Conservation (phyloP, 2,113 vertebrate genomes). For the Puffinus mauretanicus region DNA sequence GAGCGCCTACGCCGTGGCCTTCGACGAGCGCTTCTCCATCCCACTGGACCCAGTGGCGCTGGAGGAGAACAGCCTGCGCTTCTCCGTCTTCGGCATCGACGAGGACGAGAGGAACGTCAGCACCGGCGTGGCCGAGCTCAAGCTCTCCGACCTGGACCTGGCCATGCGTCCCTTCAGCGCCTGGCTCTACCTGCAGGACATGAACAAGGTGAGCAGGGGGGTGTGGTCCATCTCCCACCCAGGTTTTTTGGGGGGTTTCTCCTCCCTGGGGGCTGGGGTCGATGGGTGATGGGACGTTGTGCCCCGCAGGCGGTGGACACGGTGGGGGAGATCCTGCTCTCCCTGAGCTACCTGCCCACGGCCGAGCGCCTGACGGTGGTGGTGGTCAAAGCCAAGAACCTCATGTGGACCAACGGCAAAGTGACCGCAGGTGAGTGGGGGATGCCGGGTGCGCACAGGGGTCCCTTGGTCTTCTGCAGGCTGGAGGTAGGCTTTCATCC, state of each 20-base stretch:
- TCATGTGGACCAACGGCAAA: slow-evolving; percentile 89
- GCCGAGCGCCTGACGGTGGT: slow-evolving; percentile 96
- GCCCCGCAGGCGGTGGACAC: slow-evolving; percentile 83
- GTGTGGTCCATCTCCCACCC: accelerated
- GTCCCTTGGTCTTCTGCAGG: accelerated
- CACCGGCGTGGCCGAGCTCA: slow-evolving; percentile 89
- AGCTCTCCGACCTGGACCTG: slow-evolving; percentile 90
- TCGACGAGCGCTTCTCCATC: slow-evolving; percentile 90
- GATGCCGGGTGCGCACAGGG: accelerated
- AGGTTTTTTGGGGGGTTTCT: accelerated
- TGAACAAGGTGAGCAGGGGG: slow-evolving; percentile 80
- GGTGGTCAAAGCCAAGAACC: slow-evolving; percentile 95
- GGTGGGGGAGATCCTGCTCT: slow-evolving; percentile 93
- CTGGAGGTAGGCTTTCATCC: not conserved
- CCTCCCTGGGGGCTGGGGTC: accelerated
- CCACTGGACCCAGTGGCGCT: slow-evolving; percentile 80
- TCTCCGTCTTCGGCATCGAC: slow-evolving; percentile 88
- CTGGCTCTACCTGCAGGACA: slow-evolving; percentile 97
- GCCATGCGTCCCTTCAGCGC: slow-evolving; percentile 85
- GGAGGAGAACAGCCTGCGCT: slow-evolving; percentile 89
- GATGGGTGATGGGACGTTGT: accelerated
- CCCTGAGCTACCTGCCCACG: slow-evolving; percentile 95
- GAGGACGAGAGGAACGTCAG: slow-evolving; percentile 87
- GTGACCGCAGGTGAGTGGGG: slow-evolving; percentile 82
- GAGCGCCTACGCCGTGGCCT: slow-evolving; percentile 86